Percentiles rank a stretch among this genome's conserved stretches.
These are phyloP conservation scores for Coracias cyanogaster DNA, from an alignment of 2,797 vertebrate species.

Conservation along the genomic window DNA sequence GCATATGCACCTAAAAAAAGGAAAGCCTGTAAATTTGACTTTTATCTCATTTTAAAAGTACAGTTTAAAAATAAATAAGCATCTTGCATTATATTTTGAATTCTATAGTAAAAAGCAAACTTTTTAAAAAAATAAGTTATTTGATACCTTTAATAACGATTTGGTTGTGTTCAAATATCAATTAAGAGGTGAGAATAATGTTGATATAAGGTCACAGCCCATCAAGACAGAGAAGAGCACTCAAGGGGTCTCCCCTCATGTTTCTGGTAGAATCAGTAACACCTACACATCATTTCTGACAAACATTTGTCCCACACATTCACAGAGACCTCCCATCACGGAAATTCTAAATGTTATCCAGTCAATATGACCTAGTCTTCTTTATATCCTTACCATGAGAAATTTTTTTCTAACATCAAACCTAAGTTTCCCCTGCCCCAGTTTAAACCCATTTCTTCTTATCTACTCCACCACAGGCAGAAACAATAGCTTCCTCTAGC, in stretches of 20 bases:
- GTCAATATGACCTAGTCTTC: not conserved
- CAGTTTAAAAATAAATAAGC: not conserved
- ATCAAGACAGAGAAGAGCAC: not conserved
- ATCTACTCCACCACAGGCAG: not conserved
- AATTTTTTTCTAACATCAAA: not conserved
- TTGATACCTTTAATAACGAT: not conserved
- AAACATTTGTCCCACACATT: not conserved
- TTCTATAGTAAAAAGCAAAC: not conserved
- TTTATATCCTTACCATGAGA: not conserved
- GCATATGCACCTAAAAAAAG: not conserved
- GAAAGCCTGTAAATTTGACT: not conserved
- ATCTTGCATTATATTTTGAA: not conserved
- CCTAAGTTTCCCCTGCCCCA: not conserved
- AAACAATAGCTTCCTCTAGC: not conserved
- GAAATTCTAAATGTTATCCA: not conserved
- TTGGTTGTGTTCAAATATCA: not conserved
- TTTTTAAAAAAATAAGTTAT: not conserved
- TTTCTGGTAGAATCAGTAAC: not conserved
- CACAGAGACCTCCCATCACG: not conserved
- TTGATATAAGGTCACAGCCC: not conserved
- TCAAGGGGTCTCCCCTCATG: not conserved
- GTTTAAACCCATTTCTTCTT: not conserved
- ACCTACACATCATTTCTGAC: not conserved
- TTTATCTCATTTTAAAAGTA: not conserved
- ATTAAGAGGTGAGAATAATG: not conserved